These are phyloP conservation scores for Tribolium freemani DNA, from an alignment of 2,888 invertebrate species.

Conservation along the genomic window DNA sequence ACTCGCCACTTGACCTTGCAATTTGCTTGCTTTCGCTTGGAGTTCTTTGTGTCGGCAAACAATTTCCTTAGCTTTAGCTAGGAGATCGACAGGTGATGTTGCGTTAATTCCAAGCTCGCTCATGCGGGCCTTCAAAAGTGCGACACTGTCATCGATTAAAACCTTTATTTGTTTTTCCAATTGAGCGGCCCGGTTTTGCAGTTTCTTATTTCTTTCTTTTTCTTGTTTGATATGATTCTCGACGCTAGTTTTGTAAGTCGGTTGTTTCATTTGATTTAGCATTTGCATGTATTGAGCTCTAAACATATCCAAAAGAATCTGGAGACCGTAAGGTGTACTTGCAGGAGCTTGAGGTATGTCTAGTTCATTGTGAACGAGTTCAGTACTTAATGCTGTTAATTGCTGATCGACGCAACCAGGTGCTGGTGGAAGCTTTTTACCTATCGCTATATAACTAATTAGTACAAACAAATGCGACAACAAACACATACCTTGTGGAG, in stretches of 20 bases:
- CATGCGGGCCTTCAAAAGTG: constrained; percentile 89
- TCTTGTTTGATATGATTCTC: constrained; percentile 86
- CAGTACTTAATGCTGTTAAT: constrained; percentile 82
- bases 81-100: constrained; percentile 85
- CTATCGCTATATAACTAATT: constrained; percentile 66
- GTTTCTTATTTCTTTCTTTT: constrained; percentile 80
- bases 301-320: constrained; percentile 88
- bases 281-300: constrained; percentile 88
- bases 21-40: constrained; percentile 88
- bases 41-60: constrained; percentile 93
- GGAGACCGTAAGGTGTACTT: constrained; percentile 87
- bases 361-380: constrained; percentile 84
- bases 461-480: neutral
- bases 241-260: constrained; percentile 80
- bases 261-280: constrained; percentile 86
- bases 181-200: constrained; percentile 89
- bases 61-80: constrained; percentile 92
- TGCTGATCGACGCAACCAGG: constrained; percentile 95
- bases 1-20: constrained; percentile 85
- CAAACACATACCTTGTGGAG: constrained; percentile 74
- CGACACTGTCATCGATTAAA: constrained; percentile 92
- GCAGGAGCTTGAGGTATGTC: constrained; percentile 85
- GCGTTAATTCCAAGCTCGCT: constrained; percentile 92
- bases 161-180: constrained; percentile 94
- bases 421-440: constrained; percentile 85